Evolutionary conservation across 2,797 vertebrate genomes (phyloP).

Genomic region (Chromobotia macracanthus): DNA sequence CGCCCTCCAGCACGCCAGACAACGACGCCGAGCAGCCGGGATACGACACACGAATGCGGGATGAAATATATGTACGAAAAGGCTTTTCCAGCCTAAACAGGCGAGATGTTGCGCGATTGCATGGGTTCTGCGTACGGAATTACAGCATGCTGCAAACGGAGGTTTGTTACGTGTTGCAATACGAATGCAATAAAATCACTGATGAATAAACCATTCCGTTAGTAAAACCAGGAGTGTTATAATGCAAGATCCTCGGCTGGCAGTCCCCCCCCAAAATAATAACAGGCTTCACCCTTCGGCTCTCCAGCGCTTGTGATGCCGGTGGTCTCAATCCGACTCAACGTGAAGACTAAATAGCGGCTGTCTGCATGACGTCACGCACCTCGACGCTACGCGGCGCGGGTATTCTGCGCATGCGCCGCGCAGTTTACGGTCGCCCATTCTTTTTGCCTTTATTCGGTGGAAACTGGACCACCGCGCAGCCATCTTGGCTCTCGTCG

Average conservation of each 20-base stretch:
- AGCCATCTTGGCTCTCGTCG: conserved; percentile 40
- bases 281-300: conserved; percentile 58
- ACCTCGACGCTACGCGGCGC: conserved; percentile 60
- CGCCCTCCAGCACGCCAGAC: conserved; percentile 63
- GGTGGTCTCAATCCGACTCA: conserved; percentile 70
- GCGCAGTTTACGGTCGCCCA: conserved; percentile 64
- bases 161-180: conserved; percentile 54
- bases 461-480: conserved; percentile 29
- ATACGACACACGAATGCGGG: conserved; percentile 50
- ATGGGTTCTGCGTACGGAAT: conserved; percentile 68
- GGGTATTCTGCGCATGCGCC: conserved; percentile 70
- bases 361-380: conserved; percentile 76
- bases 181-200: too few relatives aligned
- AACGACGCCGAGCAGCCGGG: conserved; percentile 55
- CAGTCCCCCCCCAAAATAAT: conserved; percentile 47
- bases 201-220: conserved; percentile 67
- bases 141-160: conserved; percentile 71
- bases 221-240: conserved; percentile 36
- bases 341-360: conserved; percentile 64
- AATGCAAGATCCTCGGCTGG: conserved; percentile 40
- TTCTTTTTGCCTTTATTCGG: conserved; percentile 52
- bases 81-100: conserved; percentile 66
- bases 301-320: conserved; percentile 66
- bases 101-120: conserved; percentile 68
- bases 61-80: conserved; percentile 37